Base-by-base conservation (phyloP, 92 coral and sea anemone genomes). In the Porites rus region DNA sequence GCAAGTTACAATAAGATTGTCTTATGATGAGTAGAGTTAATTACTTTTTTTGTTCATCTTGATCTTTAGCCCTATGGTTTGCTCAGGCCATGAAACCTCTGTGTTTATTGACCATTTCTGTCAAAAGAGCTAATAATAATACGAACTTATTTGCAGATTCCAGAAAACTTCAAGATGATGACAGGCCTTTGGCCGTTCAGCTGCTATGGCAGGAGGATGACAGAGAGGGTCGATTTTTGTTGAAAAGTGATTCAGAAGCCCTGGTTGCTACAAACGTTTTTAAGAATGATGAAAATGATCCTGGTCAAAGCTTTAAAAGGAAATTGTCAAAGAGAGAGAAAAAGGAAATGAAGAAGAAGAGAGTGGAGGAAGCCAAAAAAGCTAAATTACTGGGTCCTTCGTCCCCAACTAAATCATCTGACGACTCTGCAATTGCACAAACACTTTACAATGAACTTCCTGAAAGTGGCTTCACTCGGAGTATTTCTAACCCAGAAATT, bases 401-500 rank as follows among this genome's bases (percentile, higher is more conserved):
- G 21, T 73, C 81, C 18, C 79, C 85, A 18, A 82, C 93, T 72
- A 79, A 83, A 61, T 73, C 90, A n/a, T 85, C 80, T 53, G 95
- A 94, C 12, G 96, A 90, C 68, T 87, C 93, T 63, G 92, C 91
- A 65, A 88, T 95, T 74, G 99, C 99, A 17, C 92, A 94, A 63
- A 86, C 84, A 62, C 88, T 97, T 54, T 97, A 97, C 64, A 94
- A 91, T 68, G 98, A 93, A 69, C 89, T 93, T 10, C 99, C 99
- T 3, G 97, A 94, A 75, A 93, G 96, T 63, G 91, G 96, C 74
- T 94, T 97, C 81, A 97, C 99, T 0, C 70, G 99, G 73, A 97
- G 96, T 56, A 92, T 93, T 54, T 97, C 99, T 24, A 97, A 97
- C 74, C 98, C 99, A 1, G 99, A 97, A 81, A 96, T 96, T 51